These are phyloP conservation scores for Macrotis lagotis DNA, from an alignment of 2,113 vertebrate species.

Conservation along the genomic window DNA sequence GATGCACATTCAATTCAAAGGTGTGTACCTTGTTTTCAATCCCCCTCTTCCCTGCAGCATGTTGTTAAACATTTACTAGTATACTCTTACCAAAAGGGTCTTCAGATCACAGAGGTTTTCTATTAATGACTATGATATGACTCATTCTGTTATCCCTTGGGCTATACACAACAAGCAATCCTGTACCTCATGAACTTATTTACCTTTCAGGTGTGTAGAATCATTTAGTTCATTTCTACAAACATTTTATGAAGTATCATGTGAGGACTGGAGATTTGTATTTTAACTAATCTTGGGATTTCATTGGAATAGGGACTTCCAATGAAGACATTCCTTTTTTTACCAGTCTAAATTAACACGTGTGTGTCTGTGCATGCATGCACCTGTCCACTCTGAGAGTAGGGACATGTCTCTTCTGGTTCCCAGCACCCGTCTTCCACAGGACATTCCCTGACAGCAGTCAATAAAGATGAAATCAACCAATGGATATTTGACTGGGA, in stretches of 20 bases:
- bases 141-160: not conserved
- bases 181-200: not conserved
- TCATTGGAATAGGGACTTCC: not conserved
- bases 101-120: not conserved
- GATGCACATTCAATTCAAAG: not conserved
- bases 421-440: not conserved
- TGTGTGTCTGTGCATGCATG: not conserved
- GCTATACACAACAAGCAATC: not conserved
- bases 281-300: not conserved
- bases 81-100: not conserved
- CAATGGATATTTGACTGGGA: not conserved
- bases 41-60: not conserved
- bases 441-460: not conserved
- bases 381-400: not conserved
- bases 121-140: not conserved
- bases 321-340: not conserved
- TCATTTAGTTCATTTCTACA: not conserved
- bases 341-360: too few relatives aligned
- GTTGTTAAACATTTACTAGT: not conserved
- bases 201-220: not conserved
- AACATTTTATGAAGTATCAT: not conserved
- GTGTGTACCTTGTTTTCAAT: not conserved
- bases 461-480: not conserved
- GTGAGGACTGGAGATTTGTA: not conserved
- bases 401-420: not conserved